Evolutionary conservation across 2,888 invertebrate genomes (phyloP), one percentile per base, ranked within the genome.

Genomic region (Phyllotreta striolata): DNA sequence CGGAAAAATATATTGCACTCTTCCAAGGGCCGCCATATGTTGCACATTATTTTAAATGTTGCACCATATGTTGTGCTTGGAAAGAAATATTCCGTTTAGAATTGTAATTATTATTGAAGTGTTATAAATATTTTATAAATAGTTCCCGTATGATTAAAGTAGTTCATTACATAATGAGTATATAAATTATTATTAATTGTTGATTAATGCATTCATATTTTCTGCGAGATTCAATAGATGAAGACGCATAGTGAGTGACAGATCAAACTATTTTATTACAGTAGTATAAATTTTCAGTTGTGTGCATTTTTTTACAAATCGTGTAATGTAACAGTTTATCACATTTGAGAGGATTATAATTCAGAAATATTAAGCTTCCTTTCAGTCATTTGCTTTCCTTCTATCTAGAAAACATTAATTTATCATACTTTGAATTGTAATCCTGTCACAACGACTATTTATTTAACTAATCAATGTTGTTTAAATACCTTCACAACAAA

Each of bases 161-260:
- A 8, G 12, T 37, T 9, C 35, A 37, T 37, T 37, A 52, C 35
- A n/a, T 12, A 4, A 41, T n/a, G 5, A 41, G 3, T 9, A 4
- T 10, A 3, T n/a, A 41, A n/a, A 41, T 41, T 41, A n/a, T 9
- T 41, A 41, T 24, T 24, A 34, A 24, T 9, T 34, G 34, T 1
- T 8, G 7, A 41, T 43, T 2, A 13, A 5, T 10, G 9, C 10
- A 52, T 40, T 49, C 8, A 47, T 34, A 14, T 51, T 52, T 44
- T 58, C n/a, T 52, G 41, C 47, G 54, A 37, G 41, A 57, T 63
- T 44, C 54, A 63, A 39, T 52, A 14, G 34, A 8, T 43, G 54
- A 63, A 58, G 38, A 52, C 63, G 54, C 63, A 54, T 63, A 63
- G 46, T 63, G 44, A 63, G 58, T 63, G 63, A 63, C 63, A 24